phyloP scores from a whole-genome alignment of 1,140 invertebrate species.

The Cydia fagiglandana region DNA sequence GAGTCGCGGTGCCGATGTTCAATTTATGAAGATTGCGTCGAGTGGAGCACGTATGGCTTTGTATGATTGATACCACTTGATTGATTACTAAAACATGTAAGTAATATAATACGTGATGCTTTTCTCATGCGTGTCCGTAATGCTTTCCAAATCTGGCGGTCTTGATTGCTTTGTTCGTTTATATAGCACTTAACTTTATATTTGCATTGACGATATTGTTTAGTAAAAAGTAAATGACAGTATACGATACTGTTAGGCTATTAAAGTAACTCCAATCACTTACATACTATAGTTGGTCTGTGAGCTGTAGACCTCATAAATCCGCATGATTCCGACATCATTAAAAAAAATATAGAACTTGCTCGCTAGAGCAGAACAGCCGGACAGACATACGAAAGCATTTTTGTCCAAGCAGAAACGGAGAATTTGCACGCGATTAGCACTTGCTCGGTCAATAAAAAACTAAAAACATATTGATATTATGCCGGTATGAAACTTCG shows the following conservation, averaged over 20 bases:
- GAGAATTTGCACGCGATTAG: too few relatives aligned
- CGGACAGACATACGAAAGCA: too few relatives aligned
- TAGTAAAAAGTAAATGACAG: background rate
- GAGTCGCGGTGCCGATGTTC: background rate
- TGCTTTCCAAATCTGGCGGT: constrained; percentile 2
- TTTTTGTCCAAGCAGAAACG: too few relatives aligned
- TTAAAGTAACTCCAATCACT: too few relatives aligned
- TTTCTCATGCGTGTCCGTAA: background rate
- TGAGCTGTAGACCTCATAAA: too few relatives aligned
- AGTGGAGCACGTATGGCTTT: constrained; percentile 42
- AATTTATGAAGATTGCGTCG: constrained; percentile 30
- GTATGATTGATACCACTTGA: constrained; percentile 45
- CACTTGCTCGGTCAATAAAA: too few relatives aligned
- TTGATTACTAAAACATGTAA: constrained; percentile 45
- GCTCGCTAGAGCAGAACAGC: too few relatives aligned
- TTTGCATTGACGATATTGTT: background rate
- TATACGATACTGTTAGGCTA: background rate
- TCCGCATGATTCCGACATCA: too few relatives aligned
- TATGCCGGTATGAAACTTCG: background rate
- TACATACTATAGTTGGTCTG: too few relatives aligned
- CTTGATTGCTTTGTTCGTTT: background rate
- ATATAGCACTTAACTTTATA: constrained; percentile 1
- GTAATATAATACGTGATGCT: constrained; percentile 54
- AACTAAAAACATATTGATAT: too few relatives aligned
- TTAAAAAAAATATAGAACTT: too few relatives aligned